Evolutionary conservation across 2,113 vertebrate species (phyloP).

Genomic region (Sebastes fasciatus): DNA sequence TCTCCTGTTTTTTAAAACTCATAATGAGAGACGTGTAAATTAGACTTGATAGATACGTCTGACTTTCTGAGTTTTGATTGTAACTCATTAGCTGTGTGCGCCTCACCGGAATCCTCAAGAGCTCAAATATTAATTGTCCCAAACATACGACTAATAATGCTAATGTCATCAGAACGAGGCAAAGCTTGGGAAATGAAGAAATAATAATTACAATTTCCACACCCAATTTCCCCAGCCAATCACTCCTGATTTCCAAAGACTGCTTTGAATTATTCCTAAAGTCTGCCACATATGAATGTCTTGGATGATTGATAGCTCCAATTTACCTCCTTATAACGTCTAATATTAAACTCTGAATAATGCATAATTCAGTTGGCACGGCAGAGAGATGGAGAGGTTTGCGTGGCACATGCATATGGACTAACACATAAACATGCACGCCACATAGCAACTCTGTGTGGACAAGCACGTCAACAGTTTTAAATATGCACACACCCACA

Average conservation of each 20-base stretch:
- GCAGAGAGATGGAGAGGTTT: constrained; percentile 26
- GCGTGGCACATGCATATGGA: constrained; percentile 4
- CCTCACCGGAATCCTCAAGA: constrained; percentile 42
- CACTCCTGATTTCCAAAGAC: constrained; percentile 65
- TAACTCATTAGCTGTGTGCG: constrained; percentile 46
- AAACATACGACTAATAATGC: constrained; percentile 70
- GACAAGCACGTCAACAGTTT: constrained; percentile 1
- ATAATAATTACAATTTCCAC: constrained; percentile 76
- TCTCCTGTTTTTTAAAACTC: constrained; percentile 4
- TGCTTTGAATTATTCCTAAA: constrained; percentile 61
- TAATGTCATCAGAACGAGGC: constrained; percentile 65
- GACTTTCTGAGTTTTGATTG: constrained; percentile 28
- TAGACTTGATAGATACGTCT: constrained; percentile 30
- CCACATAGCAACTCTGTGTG: not conserved
- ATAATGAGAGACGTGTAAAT: constrained; percentile 32
- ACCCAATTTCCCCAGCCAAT: constrained; percentile 74
- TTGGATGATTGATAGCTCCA: constrained; percentile 82
- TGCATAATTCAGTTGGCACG: constrained; percentile 72
- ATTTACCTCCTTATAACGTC: constrained; percentile 77
- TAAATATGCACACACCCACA: constrained; percentile 29
- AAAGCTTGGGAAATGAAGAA: constrained; percentile 71
- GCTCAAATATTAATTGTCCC: constrained; percentile 53
- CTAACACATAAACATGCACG: constrained; percentile 23
- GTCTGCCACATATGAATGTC: constrained; percentile 71
- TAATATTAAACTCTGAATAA: constrained; percentile 83